phyloP scores from a whole-genome alignment of 2,797 vertebrate genomes.

The Myiotriccus ornatus region DNA sequence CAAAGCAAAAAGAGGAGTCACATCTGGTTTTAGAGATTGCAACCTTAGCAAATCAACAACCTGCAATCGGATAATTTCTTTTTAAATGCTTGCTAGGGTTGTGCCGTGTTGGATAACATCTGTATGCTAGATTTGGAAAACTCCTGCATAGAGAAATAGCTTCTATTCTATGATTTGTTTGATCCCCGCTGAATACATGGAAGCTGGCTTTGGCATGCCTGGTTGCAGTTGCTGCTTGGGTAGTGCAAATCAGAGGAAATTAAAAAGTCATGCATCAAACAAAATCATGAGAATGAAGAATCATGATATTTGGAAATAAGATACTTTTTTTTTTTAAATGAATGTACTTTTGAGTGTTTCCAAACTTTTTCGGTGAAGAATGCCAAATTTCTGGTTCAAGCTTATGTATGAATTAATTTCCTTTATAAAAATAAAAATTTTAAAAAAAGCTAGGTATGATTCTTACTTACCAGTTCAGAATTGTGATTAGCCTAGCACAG shows the following conservation, averaged over 20 bases:
- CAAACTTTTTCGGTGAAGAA: background rate
- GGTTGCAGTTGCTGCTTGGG: background rate
- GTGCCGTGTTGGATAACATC: background rate
- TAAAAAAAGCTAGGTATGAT: background rate
- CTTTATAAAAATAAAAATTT: background rate
- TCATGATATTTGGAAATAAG: background rate
- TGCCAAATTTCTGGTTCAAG: background rate
- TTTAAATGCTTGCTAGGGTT: background rate
- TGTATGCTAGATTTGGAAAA: background rate
- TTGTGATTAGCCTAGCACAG: background rate
- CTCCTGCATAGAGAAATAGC: background rate
- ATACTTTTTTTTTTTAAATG: background rate
- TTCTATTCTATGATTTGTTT: background rate
- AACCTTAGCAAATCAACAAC: background rate
- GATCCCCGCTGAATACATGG: background rate
- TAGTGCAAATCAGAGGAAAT: background rate
- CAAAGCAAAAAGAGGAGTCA: background rate
- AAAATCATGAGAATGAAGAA: background rate
- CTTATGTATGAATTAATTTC: background rate
- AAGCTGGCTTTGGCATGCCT: background rate
- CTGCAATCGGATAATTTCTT: background rate
- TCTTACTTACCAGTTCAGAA: background rate
- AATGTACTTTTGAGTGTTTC: background rate
- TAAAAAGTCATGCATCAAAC: background rate
- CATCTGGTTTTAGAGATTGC: background rate